These are phyloP conservation scores for Hypanus sabinus DNA, from an alignment of 2,113 vertebrate genomes.

Conservation along the genomic window DNA sequence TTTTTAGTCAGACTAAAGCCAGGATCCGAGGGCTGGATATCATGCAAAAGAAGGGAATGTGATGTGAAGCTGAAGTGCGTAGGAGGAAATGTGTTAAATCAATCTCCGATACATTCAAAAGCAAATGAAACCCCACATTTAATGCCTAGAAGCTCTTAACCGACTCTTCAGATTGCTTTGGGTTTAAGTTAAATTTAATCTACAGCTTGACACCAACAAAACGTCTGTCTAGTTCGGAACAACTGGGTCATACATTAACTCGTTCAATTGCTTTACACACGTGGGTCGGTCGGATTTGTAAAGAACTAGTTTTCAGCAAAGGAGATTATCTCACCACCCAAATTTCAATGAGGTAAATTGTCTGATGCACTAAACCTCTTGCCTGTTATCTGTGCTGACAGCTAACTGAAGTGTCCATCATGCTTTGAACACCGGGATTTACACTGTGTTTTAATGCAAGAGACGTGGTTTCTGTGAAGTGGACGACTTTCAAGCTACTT, in stretches of 20 bases:
- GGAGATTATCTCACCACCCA: not conserved
- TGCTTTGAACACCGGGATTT: not conserved
- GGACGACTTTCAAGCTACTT: not conserved
- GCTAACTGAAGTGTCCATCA: not conserved
- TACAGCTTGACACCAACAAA: not conserved
- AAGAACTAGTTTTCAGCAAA: not conserved
- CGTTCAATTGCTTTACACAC: not conserved
- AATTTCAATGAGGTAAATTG: conserved; percentile 11
- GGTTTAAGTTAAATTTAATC: conserved; percentile 21
- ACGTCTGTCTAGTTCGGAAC: not conserved
- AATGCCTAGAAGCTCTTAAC: not conserved
- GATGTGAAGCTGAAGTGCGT: not conserved
- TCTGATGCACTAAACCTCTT: not conserved
- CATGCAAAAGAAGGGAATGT: not conserved
- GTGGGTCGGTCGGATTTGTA: not conserved
- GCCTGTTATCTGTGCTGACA: not conserved
- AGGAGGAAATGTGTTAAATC: not conserved
- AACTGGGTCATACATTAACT: not conserved
- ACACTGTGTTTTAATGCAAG: not conserved
- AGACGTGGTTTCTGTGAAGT: not conserved
- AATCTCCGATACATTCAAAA: not conserved
- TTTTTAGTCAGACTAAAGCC: not conserved
- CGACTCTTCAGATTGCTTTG: not conserved
- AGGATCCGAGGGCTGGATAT: not conserved
- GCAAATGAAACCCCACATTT: not conserved